A percentile compares a stretch with the other conserved stretches of the same genome.
Conservation (phyloP, 92 coral and sea anemone genomes). For the Porites evermanni region DNA sequence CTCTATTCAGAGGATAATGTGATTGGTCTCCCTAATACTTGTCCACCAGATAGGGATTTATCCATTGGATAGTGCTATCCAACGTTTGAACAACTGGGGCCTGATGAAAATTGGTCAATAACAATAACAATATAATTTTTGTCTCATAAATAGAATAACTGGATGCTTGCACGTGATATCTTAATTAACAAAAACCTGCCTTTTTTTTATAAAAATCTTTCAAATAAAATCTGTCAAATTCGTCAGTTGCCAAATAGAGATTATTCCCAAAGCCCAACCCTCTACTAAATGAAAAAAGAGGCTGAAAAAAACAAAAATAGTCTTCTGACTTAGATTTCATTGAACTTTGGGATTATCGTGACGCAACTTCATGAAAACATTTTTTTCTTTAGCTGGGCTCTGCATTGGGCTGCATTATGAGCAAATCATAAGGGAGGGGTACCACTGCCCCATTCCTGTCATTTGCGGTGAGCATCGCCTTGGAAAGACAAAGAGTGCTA, state of each 20-base stretch:
- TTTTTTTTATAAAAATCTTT: no score
- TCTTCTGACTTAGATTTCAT: background rate
- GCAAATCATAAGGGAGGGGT: background rate
- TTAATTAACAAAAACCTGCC: background rate
- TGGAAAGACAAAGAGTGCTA: background rate
- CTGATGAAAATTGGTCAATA: background rate
- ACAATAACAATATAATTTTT: background rate
- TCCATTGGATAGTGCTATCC: no score
- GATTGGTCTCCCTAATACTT: no score
- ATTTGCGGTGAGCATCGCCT: slow-evolving; percentile 14
- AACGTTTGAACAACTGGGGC: no score
- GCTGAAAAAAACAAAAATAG: background rate
- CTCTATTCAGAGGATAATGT: no score
- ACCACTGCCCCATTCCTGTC: slow-evolving; percentile 13
- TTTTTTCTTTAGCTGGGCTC: background rate
- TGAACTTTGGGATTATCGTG: background rate
- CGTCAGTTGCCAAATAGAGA: background rate
- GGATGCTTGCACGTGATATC: background rate
- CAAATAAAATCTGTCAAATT: background rate
- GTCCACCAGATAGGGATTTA: no score
- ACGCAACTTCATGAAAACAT: background rate
- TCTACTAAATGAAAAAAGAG: no score
- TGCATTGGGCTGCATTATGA: background rate
- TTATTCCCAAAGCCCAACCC: background rate
- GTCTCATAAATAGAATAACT: background rate